Base-by-base conservation (phyloP, 2,797 vertebrate species). In the Phrynocephalus forsythii region DNA sequence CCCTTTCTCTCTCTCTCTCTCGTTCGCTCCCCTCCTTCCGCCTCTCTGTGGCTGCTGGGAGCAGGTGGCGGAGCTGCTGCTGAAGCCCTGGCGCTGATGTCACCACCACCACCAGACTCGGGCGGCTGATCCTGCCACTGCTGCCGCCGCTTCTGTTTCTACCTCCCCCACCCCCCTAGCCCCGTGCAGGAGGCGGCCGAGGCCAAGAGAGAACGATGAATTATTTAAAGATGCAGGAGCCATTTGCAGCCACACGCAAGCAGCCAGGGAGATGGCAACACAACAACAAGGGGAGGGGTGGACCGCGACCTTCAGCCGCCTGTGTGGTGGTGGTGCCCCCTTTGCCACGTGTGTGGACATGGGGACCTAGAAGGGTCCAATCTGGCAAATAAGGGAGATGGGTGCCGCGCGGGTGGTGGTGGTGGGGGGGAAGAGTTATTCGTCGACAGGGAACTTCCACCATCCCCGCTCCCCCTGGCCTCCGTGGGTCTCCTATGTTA, bases 211-310 rank as follows among this genome's bases (percentile, higher is more conserved):
- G 92, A 85, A 79, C 89, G 66, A 86, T 88, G 89, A 91, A 91
- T 92, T 88, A 92, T 92, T 93, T 93, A 93, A 93, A 93, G 93
- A 86, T 44, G 87, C 87, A 93, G 91, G 82, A 92, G 90, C 87
- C 87, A 80, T 92, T 89, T 87, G 88, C 88, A 86, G 91, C 16
- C 85, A 22, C 38, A 72, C 22, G 66, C 50, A 15, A 33, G 73
- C 48, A 2, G 48, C 44, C 4, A 10, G 13, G 69, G 56, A 24
- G 81, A 13, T 18, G 30, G 75, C 75, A 68, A 52, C 52, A 13
- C 5, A 56, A 56, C 52, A 2, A 63, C 16, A 63, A 63, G 28
- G 13, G 33, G 72, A 2, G 73, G 38, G 24, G 3, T 3, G 8
- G 38, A 10, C 5, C 3, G 73, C 20, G 18, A 63, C 60, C 60